These are phyloP conservation scores for Mormyrus proboscirostris DNA, from an alignment of 2,797 vertebrate genomes.

Conservation along the genomic window DNA sequence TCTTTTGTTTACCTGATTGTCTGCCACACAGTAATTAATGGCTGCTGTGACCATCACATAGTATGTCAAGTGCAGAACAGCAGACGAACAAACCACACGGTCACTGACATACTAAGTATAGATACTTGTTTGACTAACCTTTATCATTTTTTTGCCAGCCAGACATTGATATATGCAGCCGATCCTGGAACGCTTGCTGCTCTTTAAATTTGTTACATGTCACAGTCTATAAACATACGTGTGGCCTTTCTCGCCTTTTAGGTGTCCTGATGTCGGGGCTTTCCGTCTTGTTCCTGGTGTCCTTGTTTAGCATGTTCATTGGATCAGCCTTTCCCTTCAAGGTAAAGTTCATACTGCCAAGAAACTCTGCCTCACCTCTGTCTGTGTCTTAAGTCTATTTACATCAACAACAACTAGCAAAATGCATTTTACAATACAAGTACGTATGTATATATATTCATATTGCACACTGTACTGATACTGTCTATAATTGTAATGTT, in stretches of 20 bases:
- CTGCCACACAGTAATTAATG: background rate
- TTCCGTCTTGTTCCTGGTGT: conserved; percentile 74
- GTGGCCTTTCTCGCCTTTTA: conserved; percentile 36
- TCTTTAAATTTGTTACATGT: background rate
- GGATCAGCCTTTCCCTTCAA: conserved; percentile 80
- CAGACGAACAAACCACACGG: background rate
- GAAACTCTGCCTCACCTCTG: background rate
- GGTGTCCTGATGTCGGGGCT: conserved; percentile 84
- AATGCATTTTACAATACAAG: background rate
- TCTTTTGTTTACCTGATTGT: background rate
- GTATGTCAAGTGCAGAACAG: background rate
- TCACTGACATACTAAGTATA: background rate
- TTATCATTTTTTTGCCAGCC: background rate
- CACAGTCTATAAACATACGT: background rate
- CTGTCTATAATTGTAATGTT: background rate
- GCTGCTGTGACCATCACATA: background rate
- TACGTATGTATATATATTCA: background rate
- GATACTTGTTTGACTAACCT: background rate
- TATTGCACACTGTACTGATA: background rate
- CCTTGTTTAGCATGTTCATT: conserved; percentile 78
- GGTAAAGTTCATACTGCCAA: conserved; percentile 48
- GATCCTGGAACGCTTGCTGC: background rate
- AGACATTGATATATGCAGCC: background rate
- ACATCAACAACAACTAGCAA: background rate
- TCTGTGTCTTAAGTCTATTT: background rate